These are phyloP conservation scores for Acromyrmex heyeri DNA, from an alignment of 1,140 invertebrate genomes.

Conservation along the genomic window DNA sequence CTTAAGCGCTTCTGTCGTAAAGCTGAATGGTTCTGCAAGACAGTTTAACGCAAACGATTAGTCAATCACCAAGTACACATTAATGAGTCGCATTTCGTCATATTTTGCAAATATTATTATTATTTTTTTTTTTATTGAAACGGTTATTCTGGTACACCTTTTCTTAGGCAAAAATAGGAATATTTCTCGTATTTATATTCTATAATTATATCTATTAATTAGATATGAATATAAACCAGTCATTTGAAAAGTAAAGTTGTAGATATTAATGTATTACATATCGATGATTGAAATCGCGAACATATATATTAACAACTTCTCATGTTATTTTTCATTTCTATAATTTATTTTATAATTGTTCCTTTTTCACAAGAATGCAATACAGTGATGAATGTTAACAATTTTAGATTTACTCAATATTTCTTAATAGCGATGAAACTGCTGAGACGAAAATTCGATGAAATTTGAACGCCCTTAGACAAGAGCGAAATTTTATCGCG, in stretches of 20 bases:
- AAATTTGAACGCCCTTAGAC: background rate
- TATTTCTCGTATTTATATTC: background rate
- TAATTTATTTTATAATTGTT: background rate
- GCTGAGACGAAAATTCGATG: background rate
- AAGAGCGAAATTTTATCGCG: conserved; percentile 72
- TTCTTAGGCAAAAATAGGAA: background rate
- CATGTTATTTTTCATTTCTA: background rate
- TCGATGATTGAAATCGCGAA: background rate
- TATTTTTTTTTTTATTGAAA: background rate
- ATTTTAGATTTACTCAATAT: background rate
- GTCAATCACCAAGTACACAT: background rate
- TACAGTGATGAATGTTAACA: background rate
- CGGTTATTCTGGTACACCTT: background rate
- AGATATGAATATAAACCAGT: background rate
- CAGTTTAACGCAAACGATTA: conserved; percentile 13
- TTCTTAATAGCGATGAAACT: background rate
- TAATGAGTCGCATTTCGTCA: background rate
- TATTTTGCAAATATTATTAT: background rate
- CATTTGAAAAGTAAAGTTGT: background rate
- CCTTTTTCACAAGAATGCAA: background rate
- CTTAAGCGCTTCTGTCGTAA: background rate
- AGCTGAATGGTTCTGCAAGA: conserved; percentile 6
- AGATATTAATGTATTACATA: background rate
- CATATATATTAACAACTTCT: background rate
- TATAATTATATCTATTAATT: background rate